Percentiles rank a stretch among this genome's conserved stretches.
Conservation (phyloP, 1,140 invertebrate species). For the Drosophila elegans region DNA sequence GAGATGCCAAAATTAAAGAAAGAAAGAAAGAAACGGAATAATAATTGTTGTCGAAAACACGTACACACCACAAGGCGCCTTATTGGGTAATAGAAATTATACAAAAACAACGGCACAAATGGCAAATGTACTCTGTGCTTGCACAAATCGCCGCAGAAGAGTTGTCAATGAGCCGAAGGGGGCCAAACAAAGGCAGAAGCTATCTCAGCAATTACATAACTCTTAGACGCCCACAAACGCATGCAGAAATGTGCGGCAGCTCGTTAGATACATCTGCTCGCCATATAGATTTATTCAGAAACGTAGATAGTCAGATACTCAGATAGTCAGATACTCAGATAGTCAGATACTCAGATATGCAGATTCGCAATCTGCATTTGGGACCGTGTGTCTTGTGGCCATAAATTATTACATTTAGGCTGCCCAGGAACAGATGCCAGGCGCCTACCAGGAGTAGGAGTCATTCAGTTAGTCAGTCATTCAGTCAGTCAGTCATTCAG, state of each 20-base stretch:
- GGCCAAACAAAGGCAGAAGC: constrained; percentile 40
- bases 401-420: constrained; percentile 46
- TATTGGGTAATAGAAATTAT: constrained; percentile 74
- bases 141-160: constrained; percentile 53
- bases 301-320: constrained; percentile 14
- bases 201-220: constrained; percentile 65
- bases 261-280: constrained; percentile 34
- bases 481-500: constrained; percentile 40
- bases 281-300: constrained; percentile 25
- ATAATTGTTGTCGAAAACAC: constrained; percentile 58
- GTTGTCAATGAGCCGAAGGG: constrained; percentile 56
- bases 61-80: constrained; percentile 38
- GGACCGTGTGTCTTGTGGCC: constrained; percentile 15
- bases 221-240: constrained; percentile 50
- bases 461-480: constrained; percentile 24
- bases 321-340: constrained; percentile 37
- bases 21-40: constrained; percentile 26
- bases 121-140: constrained; percentile 52
- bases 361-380: constrained; percentile 13
- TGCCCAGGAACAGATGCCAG: constrained; percentile 43
- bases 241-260: constrained; percentile 44
- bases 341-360: constrained; percentile 23
- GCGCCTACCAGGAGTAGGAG: constrained; percentile 23
- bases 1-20: constrained; percentile 45
- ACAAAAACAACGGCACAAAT: constrained; percentile 55